These are phyloP conservation scores for Ctenopoma multispine DNA, from an alignment of 2,797 vertebrate species.

Conservation along the genomic window DNA sequence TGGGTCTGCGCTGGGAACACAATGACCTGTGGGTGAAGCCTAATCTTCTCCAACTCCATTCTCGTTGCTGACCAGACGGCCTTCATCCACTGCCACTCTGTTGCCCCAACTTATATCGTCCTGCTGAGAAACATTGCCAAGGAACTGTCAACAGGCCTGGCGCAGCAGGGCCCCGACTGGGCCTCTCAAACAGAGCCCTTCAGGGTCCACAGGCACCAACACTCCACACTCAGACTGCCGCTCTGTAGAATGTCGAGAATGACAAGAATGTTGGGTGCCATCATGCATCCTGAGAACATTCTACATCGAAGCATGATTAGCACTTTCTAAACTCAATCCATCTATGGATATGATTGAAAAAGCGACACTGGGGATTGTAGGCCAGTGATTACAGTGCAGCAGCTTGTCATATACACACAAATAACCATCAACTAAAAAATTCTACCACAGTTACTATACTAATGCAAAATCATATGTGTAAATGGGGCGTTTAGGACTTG, in stretches of 20 bases:
- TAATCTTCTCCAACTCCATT: slow-evolving; percentile 94
- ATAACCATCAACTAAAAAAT: slow-evolving; percentile 56
- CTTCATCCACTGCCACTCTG: slow-evolving; percentile 87
- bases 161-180: slow-evolving; percentile 82
- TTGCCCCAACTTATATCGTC: slow-evolving; percentile 96
- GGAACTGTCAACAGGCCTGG: slow-evolving; percentile 91
- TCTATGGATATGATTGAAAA: slow-evolving; percentile 61
- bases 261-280: slow-evolving; percentile 80
- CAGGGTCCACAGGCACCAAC: slow-evolving; percentile 64
- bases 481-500: slow-evolving; percentile 27
- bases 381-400: slow-evolving; percentile 82
- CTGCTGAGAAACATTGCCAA: slow-evolving; percentile 96
- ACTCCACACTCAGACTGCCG: slow-evolving; percentile 45
- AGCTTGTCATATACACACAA: slow-evolving; percentile 78
- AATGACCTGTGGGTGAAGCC: slow-evolving; percentile 92
- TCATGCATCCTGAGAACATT: slow-evolving; percentile 71
- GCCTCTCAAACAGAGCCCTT: slow-evolving; percentile 76
- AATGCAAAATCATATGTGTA: slow-evolving; percentile 29
- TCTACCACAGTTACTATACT: not conserved
- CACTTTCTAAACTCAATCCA: slow-evolving; percentile 53
- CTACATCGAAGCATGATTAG: slow-evolving; percentile 70
- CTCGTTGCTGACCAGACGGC: slow-evolving; percentile 82
- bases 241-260: slow-evolving; percentile 73
- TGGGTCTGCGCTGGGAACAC: slow-evolving; percentile 91
- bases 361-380: slow-evolving; percentile 82